Base-by-base conservation (phyloP, 2,797 vertebrate species). In the Urosaurus nigricauda region DNA sequence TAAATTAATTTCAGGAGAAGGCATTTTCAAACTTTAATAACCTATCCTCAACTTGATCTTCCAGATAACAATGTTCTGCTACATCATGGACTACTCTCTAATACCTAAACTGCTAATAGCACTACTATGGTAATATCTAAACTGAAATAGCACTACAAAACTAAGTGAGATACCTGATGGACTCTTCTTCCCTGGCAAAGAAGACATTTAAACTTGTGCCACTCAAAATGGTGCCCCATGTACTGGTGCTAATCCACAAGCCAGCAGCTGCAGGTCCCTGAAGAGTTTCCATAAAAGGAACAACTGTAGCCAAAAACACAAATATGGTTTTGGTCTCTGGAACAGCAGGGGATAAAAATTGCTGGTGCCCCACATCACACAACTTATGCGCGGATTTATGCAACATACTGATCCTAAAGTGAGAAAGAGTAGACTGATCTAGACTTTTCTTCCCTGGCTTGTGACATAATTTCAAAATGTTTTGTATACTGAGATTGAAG, bases 21-120 rank as follows among this genome's bases (percentile, higher is more conserved):
- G 29, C 58, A 80, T 29, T 85, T 7, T 0, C 29, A 13, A 91
- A 95, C 91, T 94, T 86, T 92, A 92, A 93, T 80, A 83, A 92
- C 6, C 86, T 71, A 51, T 40, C n/a, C 79, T 71, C 21, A 65
- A 11, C 83, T 85, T 63, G 85, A 86, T 14, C 63, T 81, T 60
- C 60, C n/a, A 71, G 29, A 89, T 51, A 91, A 68, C 14, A 79
- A 53, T 70, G 84, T 86, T 58, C 53, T 9, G 74, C 2, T 19
- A 24, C 24, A 87, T 5, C 78, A 86, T 65, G 32, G 84, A 82
- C 60, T 24, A 82, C 60, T 40, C 35, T 63, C 1, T 16, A 51
- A 60, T 60, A 60, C 16, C 24, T 29, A 29, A 68, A 26, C 24
- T 29, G 21, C 17, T 8, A 65, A 65, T 29, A 2, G 63, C 63